Percentiles rank a stretch among this genome's conserved stretches.
Evolutionary conservation across 2,888 invertebrate genomes (phyloP).

Genomic region (Dendrolimus houi): DNA sequence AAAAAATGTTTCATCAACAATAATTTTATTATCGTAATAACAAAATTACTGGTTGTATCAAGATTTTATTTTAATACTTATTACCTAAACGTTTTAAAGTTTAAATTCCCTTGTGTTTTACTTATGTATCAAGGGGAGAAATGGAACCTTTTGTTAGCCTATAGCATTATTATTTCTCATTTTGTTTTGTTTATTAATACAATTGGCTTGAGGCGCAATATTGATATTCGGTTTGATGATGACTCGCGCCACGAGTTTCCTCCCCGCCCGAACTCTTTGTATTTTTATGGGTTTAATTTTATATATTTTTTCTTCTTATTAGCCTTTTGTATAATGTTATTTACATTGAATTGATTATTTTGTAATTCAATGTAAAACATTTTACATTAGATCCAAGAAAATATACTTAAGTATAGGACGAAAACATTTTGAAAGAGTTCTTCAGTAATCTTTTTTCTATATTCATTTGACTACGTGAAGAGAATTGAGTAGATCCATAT

Average conservation of each 20-base stretch:
- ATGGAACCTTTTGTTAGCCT: slow-evolving; percentile 76
- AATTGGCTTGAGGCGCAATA: slow-evolving; percentile 76
- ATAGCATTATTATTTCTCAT: slow-evolving; percentile 77
- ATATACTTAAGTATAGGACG: too few relatives aligned
- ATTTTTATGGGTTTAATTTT: slow-evolving; percentile 64
- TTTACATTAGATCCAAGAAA: too few relatives aligned
- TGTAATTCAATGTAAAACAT: not conserved
- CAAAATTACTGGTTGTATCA: slow-evolving; percentile 68
- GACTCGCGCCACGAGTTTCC: slow-evolving; percentile 57
- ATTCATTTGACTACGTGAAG: too few relatives aligned
- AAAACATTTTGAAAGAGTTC: too few relatives aligned
- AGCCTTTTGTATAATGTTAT: slow-evolving; percentile 42
- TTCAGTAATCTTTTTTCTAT: too few relatives aligned
- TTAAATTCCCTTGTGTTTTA: slow-evolving; percentile 47
- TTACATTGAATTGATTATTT: slow-evolving; percentile 23
- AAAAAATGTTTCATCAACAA: slow-evolving; percentile 76
- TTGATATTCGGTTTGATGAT: slow-evolving; percentile 77
- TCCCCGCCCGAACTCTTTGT: slow-evolving; percentile 46
- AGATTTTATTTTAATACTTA: slow-evolving; percentile 61
- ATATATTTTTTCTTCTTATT: slow-evolving; percentile 44
- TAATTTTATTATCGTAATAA: slow-evolving; percentile 76
- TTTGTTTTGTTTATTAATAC: slow-evolving; percentile 78
- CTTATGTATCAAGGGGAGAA: slow-evolving; percentile 64
- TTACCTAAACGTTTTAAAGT: slow-evolving; percentile 40
- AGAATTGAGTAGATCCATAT: too few relatives aligned